Conservation (phyloP, 2,888 invertebrate genomes). For the Heliconius charithonia region DNA sequence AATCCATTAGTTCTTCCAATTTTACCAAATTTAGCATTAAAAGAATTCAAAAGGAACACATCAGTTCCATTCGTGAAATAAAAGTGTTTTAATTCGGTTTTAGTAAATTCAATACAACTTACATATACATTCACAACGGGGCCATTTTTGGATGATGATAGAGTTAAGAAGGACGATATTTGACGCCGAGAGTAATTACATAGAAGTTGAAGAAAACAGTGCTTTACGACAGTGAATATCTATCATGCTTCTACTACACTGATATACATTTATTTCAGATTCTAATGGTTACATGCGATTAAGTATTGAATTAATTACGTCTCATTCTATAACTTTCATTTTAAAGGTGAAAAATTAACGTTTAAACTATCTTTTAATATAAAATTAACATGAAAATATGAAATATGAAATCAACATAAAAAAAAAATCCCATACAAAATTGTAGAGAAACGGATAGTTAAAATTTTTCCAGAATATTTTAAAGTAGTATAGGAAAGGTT, state of each 20-base stretch:
- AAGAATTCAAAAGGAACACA: neutral
- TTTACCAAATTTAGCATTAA: constrained; percentile 32
- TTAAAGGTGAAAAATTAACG: too few relatives aligned
- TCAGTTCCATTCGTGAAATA: constrained; percentile 7
- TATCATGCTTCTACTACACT: constrained; percentile 73
- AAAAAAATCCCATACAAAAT: too few relatives aligned
- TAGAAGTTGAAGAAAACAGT: constrained; percentile 55
- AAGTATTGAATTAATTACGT: constrained; percentile 42
- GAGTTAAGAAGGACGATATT: constrained; percentile 44
- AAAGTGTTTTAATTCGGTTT: constrained; percentile 38
- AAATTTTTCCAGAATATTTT: neutral
- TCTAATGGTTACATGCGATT: constrained; percentile 51
- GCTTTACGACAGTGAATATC: constrained; percentile 62
- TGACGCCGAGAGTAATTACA: constrained; percentile 41
- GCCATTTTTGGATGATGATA: constrained; percentile 43
- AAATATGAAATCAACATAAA: too few relatives aligned
- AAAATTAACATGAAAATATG: neutral
- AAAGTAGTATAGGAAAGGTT: neutral
- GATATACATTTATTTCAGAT: constrained; percentile 65
- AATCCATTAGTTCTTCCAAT: constrained; percentile 52
- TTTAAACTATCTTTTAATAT: too few relatives aligned
- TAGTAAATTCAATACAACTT: constrained; percentile 16
- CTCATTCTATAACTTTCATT: constrained; percentile 46
- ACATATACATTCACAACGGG: constrained; percentile 33
- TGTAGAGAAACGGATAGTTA: neutral